Conservation (phyloP, 2,888 invertebrate species). For the Macropis europaea region DNA sequence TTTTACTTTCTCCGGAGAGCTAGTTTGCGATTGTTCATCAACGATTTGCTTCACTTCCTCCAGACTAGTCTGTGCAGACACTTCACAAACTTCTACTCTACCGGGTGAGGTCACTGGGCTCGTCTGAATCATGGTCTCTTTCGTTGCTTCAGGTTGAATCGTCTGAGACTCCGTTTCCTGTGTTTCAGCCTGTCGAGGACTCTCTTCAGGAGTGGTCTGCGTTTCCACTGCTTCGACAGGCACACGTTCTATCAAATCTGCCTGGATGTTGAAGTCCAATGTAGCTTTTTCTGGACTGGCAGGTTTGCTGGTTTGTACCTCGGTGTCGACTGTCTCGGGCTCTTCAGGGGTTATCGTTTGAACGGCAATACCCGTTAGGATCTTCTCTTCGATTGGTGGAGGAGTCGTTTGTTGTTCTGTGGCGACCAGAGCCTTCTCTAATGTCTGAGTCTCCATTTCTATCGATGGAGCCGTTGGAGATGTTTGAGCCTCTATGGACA, state of each 20-base stretch:
- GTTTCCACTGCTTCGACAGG: constrained; percentile 63
- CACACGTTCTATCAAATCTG: constrained; percentile 76
- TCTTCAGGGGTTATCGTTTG: constrained; percentile 79
- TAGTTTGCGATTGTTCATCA: constrained; percentile 71
- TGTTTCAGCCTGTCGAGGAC: constrained; percentile 58
- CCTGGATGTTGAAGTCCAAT: constrained; percentile 81
- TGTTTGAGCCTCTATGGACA: constrained; percentile 71
- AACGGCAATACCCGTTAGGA: constrained; percentile 66
- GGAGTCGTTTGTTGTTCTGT: constrained; percentile 76
- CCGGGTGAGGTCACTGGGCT: constrained; percentile 61
- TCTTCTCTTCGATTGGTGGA: constrained; percentile 67
- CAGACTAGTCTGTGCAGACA: constrained; percentile 66
- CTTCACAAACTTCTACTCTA: constrained; percentile 44
- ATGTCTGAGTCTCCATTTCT: constrained; percentile 82
- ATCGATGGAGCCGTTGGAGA: constrained; percentile 76
- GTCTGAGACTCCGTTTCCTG: constrained; percentile 52
- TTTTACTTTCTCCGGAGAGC: constrained; percentile 64
- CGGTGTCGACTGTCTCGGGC: constrained; percentile 72
- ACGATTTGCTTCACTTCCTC: constrained; percentile 73
- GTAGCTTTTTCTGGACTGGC: constrained; percentile 72
- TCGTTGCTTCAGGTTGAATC: constrained; percentile 16
- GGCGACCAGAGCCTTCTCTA: constrained; percentile 69
- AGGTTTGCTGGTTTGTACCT: constrained; percentile 69
- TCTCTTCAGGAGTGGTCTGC: constrained; percentile 69
- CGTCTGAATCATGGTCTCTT: constrained; percentile 63